Evolutionary conservation across 2,113 vertebrate genomes (phyloP), one percentile per base, ranked within the genome.

Genomic region (Nannobrachium achirus): DNA sequence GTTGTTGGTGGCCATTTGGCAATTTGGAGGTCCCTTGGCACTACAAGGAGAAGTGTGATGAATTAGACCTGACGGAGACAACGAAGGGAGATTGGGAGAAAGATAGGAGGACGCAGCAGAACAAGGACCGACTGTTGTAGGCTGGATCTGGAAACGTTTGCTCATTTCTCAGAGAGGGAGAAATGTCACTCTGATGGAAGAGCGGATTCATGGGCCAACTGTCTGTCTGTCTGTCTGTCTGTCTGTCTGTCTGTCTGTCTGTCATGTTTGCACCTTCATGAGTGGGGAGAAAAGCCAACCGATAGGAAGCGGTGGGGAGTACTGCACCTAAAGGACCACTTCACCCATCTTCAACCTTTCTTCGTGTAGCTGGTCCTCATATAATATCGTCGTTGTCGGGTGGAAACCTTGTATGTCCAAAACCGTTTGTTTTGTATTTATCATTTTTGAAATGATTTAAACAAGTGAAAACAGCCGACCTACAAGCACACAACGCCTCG

Each of bases 71-170:
- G 25, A 33, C 25, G n/a, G n/a, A 33, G 25, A 6, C 3, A 33
- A 33, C 25, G 25, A 5, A 33, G 25, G 25, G 25, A 33, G 25
- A 33, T 33, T 33, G 25, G 19, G 10, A 25, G 50, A 18, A 53
- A 52, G 18, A 52, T 18, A 18, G 50, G 50, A 71, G 59, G 56
- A 76, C 66, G 62, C 59, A 81, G 56, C 56, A 63, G 82, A 82
- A 86, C 82, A 86, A 72, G 80, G 44, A 38, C 77, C 84, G 82
- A 82, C 77, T 85, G 71, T 85, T 85, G 80, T 66, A 72, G 60
- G 55, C 71, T 67, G 40, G 15, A 63, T 63, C 78, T 79, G 63
- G 73, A 83, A 84, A 86, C 72, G 73, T 83, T 81, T 76, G 81
- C 55, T 70, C 6, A 20, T 45, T 71, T 71, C 78, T 71, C 48